Percentiles rank a stretch among this genome's conserved stretches.
phyloP scores from a whole-genome alignment of 1,140 invertebrate species.

The Dufourea novaeangliae region DNA sequence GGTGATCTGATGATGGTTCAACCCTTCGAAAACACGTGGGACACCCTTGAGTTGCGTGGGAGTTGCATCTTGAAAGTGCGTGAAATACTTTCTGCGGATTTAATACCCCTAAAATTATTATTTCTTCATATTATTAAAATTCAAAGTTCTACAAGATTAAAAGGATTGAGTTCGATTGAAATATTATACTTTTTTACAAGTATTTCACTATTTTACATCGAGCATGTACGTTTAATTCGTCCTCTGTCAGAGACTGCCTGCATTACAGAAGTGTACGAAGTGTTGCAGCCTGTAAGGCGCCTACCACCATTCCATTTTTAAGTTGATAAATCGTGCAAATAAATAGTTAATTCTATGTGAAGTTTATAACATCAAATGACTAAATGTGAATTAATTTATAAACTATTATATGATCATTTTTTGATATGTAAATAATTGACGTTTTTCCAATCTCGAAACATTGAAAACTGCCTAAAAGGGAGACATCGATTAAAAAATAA shows the following conservation, averaged over 20 bases:
- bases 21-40: slow-evolving; percentile 88
- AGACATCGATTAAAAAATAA: too few species aligned
- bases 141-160: not conserved
- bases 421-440: too few species aligned
- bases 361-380: too few species aligned
- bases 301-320: not conserved
- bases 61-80: slow-evolving; percentile 83
- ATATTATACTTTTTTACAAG: not conserved
- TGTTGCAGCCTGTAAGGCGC: not conserved
- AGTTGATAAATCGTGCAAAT: too few species aligned
- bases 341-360: too few species aligned
- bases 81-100: not conserved
- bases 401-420: too few species aligned
- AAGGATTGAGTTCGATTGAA: not conserved
- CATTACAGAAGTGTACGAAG: not conserved
- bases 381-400: too few species aligned
- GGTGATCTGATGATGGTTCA: slow-evolving; percentile 85
- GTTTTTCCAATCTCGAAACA: too few species aligned
- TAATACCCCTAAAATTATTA: too few species aligned
- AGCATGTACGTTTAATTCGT: not conserved
- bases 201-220: slow-evolving; percentile 56
- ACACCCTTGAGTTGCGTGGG: slow-evolving; percentile 85
- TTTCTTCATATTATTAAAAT: too few species aligned
- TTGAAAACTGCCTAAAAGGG: too few species aligned
- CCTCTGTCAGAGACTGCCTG: not conserved